These are phyloP conservation scores for Mesaphorura yosii DNA, from an alignment of 1,140 invertebrate genomes.

Conservation along the genomic window DNA sequence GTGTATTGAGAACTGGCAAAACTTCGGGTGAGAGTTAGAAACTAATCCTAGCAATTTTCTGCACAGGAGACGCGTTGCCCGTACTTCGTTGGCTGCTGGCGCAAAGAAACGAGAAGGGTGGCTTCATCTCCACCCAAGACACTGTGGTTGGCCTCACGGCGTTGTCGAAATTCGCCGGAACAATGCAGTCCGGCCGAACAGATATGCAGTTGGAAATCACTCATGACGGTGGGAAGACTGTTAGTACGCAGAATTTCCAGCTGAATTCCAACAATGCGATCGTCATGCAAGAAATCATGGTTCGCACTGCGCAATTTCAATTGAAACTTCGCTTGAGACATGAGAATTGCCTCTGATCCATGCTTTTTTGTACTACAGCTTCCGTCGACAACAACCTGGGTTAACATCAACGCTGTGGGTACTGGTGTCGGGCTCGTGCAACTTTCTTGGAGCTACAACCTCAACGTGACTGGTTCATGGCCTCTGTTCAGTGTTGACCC, in stretches of 20 bases:
- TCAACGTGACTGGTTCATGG: slow-evolving; percentile 78
- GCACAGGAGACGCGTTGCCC: slow-evolving; percentile 54
- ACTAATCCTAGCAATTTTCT: not conserved
- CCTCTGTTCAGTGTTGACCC: slow-evolving; percentile 81
- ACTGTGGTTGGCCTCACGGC: slow-evolving; percentile 43
- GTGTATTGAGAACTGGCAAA: not conserved
- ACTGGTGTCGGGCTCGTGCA: slow-evolving; percentile 71
- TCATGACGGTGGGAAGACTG: slow-evolving; percentile 40
- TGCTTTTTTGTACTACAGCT: slow-evolving; percentile 39
- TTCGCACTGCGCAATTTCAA: too few species aligned
- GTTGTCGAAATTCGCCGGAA: slow-evolving; percentile 55
- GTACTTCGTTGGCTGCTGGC: slow-evolving; percentile 72
- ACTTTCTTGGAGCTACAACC: slow-evolving; percentile 68
- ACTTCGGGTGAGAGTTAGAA: not conserved
- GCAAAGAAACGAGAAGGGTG: slow-evolving; percentile 66
- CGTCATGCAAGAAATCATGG: slow-evolving; percentile 58
- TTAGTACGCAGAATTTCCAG: slow-evolving; percentile 42
- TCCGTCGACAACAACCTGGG: slow-evolving; percentile 41
- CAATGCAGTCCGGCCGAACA: slow-evolving; percentile 43
- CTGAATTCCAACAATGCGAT: slow-evolving; percentile 56
- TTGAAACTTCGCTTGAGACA: too few species aligned
- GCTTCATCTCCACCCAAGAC: slow-evolving; percentile 65
- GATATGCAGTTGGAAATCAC: slow-evolving; percentile 44
- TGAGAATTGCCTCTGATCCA: too few species aligned
- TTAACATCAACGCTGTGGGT: slow-evolving; percentile 61